phyloP scores from a whole-genome alignment of 2,888 invertebrate species.

The Ypsolopha scabrella region DNA sequence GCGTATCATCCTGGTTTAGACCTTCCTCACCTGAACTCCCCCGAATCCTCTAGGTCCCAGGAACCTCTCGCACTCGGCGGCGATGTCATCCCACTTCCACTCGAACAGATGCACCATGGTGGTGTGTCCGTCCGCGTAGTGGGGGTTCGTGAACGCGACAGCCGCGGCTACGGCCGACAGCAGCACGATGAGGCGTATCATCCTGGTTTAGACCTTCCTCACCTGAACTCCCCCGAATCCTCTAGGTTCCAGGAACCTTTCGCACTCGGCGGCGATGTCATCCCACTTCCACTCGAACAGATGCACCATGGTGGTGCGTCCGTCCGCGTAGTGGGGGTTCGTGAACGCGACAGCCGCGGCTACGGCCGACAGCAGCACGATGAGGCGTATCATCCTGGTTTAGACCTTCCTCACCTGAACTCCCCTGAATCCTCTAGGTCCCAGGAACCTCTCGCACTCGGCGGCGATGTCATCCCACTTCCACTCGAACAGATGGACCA shows the following conservation, averaged over 20 bases:
- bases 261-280: constrained; percentile 85
- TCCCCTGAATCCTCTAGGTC: constrained; percentile 79
- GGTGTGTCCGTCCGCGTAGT: no score
- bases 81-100: constrained; percentile 87
- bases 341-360: no score
- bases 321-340: no score
- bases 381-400: no score
- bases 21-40: constrained; percentile 79
- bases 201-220: no score
- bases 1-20: no score
- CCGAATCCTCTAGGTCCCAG: constrained; percentile 79
- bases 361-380: no score
- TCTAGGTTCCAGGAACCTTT: constrained; percentile 77
- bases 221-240: constrained; percentile 77
- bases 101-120: constrained; percentile 83
- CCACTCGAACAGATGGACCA: constrained; percentile 88
- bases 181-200: no score
- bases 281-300: constrained; percentile 87
- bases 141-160: no score
- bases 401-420: constrained; percentile 76
- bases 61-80: constrained; percentile 82
- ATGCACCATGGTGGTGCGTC: no score
- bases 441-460: constrained; percentile 84
- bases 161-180: no score
- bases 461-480: constrained; percentile 83